phyloP scores from a whole-genome alignment of 2,797 vertebrate genomes.

The Eulemur albifrons region DNA sequence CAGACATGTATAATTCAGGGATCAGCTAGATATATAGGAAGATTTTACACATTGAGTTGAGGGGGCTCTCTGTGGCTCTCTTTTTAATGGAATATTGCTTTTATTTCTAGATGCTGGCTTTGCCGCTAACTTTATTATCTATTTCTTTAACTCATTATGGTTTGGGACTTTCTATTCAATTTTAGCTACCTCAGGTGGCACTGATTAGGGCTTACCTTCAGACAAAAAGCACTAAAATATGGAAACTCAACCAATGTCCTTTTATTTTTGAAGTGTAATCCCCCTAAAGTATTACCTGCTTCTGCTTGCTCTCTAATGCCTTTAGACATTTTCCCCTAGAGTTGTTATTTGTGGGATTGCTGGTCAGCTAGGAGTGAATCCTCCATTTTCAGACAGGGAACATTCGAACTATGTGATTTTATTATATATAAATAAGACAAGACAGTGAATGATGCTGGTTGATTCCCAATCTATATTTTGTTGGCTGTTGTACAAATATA shows the following conservation, averaged over 20 bases:
- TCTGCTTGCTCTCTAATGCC: neutral
- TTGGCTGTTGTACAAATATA: neutral
- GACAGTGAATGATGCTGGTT: neutral
- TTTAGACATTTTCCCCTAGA: neutral
- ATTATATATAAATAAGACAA: neutral
- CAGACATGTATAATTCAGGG: neutral
- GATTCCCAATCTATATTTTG: neutral
- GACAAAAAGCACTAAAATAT: constrained; percentile 20
- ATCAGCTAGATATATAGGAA: neutral
- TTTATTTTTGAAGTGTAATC: neutral
- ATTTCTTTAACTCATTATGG: constrained; percentile 5
- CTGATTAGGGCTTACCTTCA: neutral
- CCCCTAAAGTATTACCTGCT: neutral
- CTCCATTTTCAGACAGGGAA: neutral
- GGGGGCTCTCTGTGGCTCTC: neutral
- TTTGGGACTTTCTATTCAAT: neutral
- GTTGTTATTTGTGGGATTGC: neutral
- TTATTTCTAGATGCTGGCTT: neutral
- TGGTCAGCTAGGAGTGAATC: neutral
- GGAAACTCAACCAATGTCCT: neutral
- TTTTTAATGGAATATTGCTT: neutral
- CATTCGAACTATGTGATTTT: neutral
- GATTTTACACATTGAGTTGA: neutral
- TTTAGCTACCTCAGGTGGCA: neutral
- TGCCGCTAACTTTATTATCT: neutral